Evolutionary conservation across 2,113 vertebrate genomes (phyloP).

Genomic region (Neolamprologus toae): DNA sequence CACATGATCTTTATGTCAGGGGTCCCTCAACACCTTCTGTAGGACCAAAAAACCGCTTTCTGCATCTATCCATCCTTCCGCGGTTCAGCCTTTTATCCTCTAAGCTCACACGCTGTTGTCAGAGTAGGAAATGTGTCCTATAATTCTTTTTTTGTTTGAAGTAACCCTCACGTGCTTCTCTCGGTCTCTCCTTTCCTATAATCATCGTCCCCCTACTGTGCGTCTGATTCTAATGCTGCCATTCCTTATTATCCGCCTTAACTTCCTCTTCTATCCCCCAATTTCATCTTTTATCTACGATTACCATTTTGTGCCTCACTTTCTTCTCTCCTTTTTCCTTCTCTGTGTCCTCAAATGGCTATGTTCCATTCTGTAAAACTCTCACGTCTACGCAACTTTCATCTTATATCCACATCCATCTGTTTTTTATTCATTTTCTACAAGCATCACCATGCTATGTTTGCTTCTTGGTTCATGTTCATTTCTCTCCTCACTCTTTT

Average conservation of each 20-base stretch:
- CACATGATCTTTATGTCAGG: slow-evolving; percentile 39
- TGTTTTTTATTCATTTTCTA: background rate
- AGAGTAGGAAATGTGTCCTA: background rate
- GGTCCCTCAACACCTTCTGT: slow-evolving; percentile 1
- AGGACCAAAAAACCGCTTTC: background rate
- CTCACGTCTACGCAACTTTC: background rate
- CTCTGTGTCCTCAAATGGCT: background rate
- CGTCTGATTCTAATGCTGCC: background rate
- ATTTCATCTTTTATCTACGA: background rate
- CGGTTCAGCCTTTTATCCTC: background rate
- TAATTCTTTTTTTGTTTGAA: background rate
- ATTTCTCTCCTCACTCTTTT: background rate
- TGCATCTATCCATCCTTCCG: background rate
- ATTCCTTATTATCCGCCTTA: background rate
- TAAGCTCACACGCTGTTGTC: background rate
- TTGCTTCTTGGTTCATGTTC: background rate
- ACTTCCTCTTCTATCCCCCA: background rate
- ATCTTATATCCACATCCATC: background rate
- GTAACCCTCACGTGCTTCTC: background rate
- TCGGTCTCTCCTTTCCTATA: background rate
- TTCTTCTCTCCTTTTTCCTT: background rate
- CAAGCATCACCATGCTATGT: background rate
- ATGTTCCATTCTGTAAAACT: background rate
- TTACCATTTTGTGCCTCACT: background rate
- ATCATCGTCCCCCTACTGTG: background rate